A percentile compares a stretch with the other conserved stretches of the same genome.
phyloP scores from a whole-genome alignment of 2,888 invertebrate species.

The Lithosia quadra region DNA sequence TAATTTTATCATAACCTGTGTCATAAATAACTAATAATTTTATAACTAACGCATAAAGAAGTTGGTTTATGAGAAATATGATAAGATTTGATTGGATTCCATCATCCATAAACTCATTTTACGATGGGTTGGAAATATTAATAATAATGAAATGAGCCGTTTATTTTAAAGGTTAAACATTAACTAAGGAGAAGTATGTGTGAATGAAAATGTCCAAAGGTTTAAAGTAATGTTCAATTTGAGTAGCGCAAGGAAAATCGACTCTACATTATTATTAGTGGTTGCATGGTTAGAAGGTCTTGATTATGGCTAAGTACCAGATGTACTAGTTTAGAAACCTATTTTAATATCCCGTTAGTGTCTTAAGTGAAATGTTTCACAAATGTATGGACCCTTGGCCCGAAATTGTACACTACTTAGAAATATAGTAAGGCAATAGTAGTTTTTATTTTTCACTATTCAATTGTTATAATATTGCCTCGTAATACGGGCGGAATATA shows the following conservation, averaged over 20 bases:
- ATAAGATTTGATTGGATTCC: constrained; percentile 15
- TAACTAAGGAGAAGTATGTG: background rate
- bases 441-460: no score
- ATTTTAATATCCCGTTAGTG: background rate
- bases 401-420: no score
- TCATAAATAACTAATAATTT: constrained; percentile 17
- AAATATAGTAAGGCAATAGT: no score
- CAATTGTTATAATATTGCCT: no score
- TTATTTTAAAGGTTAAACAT: background rate
- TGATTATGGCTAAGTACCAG: background rate
- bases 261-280: no score
- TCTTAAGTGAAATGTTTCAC: background rate
- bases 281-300: background rate
- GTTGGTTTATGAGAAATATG: constrained; percentile 16
- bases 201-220: background rate
- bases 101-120: constrained; percentile 9
- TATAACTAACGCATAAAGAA: constrained; percentile 3
- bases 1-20: constrained; percentile 5
- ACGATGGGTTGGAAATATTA: constrained; percentile 11
- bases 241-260: background rate
- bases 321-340: background rate
- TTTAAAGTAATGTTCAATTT: background rate
- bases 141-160: background rate
- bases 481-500: no score
- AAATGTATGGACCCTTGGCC: no score